A percentile compares a stretch with the other conserved stretches of the same genome.
Conservation (phyloP, 2,888 invertebrate species). For the Antitype chi region DNA sequence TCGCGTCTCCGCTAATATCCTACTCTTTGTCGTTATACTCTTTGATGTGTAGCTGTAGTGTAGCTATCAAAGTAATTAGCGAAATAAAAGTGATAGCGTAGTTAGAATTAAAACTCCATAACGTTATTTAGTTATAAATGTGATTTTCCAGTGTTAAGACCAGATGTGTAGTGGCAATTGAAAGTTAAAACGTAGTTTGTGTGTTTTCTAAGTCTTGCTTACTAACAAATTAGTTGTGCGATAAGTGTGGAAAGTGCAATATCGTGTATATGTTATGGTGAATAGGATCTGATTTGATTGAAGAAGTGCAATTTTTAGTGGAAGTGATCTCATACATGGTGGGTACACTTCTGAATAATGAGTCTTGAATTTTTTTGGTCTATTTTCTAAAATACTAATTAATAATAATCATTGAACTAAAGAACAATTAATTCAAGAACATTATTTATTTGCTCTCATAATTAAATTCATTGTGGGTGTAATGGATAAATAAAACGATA, state of each 20-base stretch:
- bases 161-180: conserved; percentile 5
- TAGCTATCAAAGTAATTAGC: conserved; percentile 34
- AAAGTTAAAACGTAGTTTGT: conserved; percentile 21
- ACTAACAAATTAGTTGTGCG: conserved; percentile 27
- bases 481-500: conserved; percentile 20
- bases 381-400: background rate
- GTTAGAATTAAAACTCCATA: background rate
- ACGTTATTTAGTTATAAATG: conserved; percentile 2
- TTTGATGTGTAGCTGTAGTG: conserved; percentile 34
- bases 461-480: background rate
- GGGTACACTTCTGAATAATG: conserved; percentile 24
- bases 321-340: conserved; percentile 44
- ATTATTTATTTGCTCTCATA: background rate
- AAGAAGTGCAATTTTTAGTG: conserved; percentile 34
- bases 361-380: background rate
- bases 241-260: conserved; percentile 45
- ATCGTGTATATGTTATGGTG: conserved; percentile 37
- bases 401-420: background rate
- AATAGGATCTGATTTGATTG: conserved; percentile 13
- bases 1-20: conserved; percentile 48
- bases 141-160: conserved; percentile 7
- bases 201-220: conserved; percentile 37
- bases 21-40: conserved; percentile 32
- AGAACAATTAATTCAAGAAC: background rate
- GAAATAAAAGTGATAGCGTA: conserved; percentile 31